Conservation (phyloP, 2,797 vertebrate genomes). For the Poeciliopsis presidionis region DNA sequence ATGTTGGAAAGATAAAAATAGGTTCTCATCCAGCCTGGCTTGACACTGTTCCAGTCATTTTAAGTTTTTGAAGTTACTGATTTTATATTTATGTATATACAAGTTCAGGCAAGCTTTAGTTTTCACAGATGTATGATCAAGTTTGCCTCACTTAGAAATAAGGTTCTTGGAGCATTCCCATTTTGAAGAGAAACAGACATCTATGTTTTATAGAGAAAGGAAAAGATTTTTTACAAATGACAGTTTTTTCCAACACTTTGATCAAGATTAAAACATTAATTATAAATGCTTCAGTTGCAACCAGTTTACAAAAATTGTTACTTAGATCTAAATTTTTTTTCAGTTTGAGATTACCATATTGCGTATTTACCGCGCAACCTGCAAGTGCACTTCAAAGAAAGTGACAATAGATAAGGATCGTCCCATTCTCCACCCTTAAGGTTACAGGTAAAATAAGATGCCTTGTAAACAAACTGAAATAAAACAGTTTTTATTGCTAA, state of each 20-base stretch:
- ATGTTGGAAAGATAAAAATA: background rate
- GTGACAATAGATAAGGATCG: background rate
- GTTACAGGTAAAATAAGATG: background rate
- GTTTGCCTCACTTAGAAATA: background rate
- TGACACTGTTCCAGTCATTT: background rate
- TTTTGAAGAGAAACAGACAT: background rate
- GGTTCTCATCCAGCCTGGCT: background rate
- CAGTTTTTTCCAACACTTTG: background rate
- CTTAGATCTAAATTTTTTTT: background rate
- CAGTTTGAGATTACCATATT: background rate
- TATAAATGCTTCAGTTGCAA: background rate
- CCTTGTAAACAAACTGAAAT: background rate
- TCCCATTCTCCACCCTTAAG: background rate
- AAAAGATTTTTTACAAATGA: background rate
- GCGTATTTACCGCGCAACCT: background rate
- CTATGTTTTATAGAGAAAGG: background rate
- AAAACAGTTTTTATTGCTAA: background rate
- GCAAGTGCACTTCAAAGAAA: background rate
- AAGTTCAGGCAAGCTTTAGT: background rate
- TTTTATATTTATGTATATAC: background rate
- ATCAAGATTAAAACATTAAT: background rate
- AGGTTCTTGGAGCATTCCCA: background rate
- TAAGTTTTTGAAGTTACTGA: background rate
- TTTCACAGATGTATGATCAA: background rate
- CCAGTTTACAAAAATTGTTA: background rate